Evolutionary conservation across 1,140 invertebrate genomes (phyloP), one percentile per base, ranked within the genome.

Genomic region (Bilobella aurantiaca): DNA sequence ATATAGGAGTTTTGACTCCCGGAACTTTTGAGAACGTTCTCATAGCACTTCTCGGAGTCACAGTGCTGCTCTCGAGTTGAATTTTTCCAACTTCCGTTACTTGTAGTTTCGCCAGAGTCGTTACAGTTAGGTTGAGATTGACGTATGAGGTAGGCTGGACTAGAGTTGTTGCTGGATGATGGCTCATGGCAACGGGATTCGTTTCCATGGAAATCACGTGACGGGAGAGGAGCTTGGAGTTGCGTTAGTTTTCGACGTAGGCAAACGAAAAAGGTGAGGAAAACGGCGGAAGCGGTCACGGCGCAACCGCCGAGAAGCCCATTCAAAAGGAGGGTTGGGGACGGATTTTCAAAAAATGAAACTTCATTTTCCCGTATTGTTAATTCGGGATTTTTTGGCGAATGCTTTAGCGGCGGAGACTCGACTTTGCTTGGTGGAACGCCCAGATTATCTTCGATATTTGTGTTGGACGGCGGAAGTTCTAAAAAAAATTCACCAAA

Each of bases 221-320:
- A n/a, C n/a, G n/a, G n/a, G n/a, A n/a, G n/a, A n/a, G n/a, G n/a
- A n/a, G n/a, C n/a, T n/a, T n/a, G n/a, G n/a, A n/a, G n/a, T n/a
- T n/a, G 64, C n/a, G 69, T 57, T 62, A 72, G 66, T 64, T 72
- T 72, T 56, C 70, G 70, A 64, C 66, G 66, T 3, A 73, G 68
- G 67, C 68, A 73, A 31, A 73, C 67, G 71, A 73, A 73, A 65
- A 73, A 73, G 64, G 64, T 68, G 28, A 73, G 49, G 56, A 70
- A 73, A 25, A 70, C 71, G 31, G 62, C 59, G 0, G 68, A 70
- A 31, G 71, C 71, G 28, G 71, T 73, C 18, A 73, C 71, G 5
- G 68, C 71, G 65, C 71, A 73, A 21, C 71, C 71, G 18, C 71
- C 71, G 28, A 73, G 58, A n/a, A 73, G 66, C 28, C 71, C 71